These are phyloP conservation scores for Microtus obscurus DNA, from an alignment of 2,797 vertebrate species.

Conservation along the genomic window DNA sequence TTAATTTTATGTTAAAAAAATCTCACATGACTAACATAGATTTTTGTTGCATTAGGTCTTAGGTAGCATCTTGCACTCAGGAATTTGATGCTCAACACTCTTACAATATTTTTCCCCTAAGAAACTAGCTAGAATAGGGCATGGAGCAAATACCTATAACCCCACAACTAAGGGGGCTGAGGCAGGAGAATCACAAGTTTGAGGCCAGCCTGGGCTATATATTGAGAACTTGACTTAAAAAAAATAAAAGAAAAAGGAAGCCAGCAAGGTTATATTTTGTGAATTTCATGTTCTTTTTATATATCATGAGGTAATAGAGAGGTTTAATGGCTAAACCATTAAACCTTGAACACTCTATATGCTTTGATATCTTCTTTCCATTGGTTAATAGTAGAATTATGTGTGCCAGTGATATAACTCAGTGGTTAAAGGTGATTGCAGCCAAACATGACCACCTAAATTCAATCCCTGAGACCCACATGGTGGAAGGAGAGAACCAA, in stretches of 20 bases:
- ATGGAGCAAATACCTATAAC: not conserved
- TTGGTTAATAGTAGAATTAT: constrained; percentile 25
- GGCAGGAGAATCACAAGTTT: not conserved
- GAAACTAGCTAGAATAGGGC: too few species aligned
- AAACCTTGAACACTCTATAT: not conserved
- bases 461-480: not conserved
- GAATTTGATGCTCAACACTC: not conserved
- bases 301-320: not conserved
- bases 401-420: not conserved
- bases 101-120: not conserved
- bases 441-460: not conserved
- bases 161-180: not conserved
- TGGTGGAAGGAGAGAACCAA: not conserved
- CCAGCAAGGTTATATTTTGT: constrained; percentile 4
- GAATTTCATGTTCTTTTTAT: constrained; percentile 26
- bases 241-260: not conserved
- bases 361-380: not conserved
- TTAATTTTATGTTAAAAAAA: constrained; percentile 20
- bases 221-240: not conserved
- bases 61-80: not conserved
- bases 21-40: not conserved
- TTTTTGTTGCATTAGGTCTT: constrained; percentile 38
- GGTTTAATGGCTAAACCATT: not conserved
- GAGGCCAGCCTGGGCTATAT: not conserved
- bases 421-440: not conserved